Conservation (phyloP, 2,797 vertebrate species). For the Tenualosa thibaudeaui region DNA sequence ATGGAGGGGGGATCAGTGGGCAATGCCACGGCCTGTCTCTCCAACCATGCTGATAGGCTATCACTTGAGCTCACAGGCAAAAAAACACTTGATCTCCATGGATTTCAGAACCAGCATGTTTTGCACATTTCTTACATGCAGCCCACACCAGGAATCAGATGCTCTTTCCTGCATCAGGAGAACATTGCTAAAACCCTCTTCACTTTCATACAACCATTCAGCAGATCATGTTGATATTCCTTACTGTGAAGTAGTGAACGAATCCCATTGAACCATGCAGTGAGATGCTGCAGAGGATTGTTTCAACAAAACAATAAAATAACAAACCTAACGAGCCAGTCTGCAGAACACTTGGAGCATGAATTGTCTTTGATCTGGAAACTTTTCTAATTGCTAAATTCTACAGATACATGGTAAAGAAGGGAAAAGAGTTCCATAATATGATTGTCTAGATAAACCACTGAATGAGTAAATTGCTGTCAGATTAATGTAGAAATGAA, state of each 20-base stretch:
- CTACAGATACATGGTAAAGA: neutral
- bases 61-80: neutral
- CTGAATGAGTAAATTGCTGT: neutral
- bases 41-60: neutral
- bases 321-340: neutral
- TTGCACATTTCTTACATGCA: slow-evolving; percentile 32
- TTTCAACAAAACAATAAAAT: neutral
- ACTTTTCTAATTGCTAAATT: neutral
- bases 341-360: neutral
- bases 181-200: neutral
- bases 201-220: neutral
- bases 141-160: neutral
- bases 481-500: neutral
- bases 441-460: neutral
- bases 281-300: neutral
- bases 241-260: neutral
- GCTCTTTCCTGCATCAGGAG: neutral
- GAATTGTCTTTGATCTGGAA: neutral
- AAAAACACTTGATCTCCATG: neutral
- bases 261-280: neutral
- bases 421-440: neutral
- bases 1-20: neutral
- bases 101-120: neutral
- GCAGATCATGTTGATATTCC: neutral
- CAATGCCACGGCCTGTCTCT: slow-evolving; percentile 15